Evolutionary conservation across 1,140 invertebrate genomes (phyloP).

Genomic region (Ceratina australensis): DNA sequence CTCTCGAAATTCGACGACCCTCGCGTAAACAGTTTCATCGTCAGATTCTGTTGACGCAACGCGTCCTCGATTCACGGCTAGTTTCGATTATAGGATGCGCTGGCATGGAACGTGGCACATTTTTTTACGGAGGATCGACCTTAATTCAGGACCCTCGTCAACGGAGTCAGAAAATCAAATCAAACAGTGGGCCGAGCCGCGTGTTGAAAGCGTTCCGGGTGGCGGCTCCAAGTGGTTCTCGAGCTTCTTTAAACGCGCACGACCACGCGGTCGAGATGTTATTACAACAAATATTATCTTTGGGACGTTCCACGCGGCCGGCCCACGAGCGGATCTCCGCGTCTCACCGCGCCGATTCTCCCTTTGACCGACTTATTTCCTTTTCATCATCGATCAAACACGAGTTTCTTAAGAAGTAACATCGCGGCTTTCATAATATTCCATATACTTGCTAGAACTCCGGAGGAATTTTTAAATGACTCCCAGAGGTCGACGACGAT

Average conservation of each 20-base stretch:
- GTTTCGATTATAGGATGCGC: too few species aligned
- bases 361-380: constrained; percentile 8
- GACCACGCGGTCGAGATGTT: constrained; percentile 62
- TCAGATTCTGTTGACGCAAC: too few species aligned
- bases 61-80: too few species aligned
- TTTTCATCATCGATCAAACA: background rate
- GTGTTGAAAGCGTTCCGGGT: constrained; percentile 52
- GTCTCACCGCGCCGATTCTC: background rate
- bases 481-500: too few species aligned
- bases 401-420: too few species aligned
- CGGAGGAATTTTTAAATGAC: too few species aligned
- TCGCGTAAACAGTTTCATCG: too few species aligned
- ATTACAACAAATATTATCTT: constrained; percentile 72
- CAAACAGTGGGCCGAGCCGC: constrained; percentile 54
- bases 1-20: constrained; percentile 14
- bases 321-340: constrained; percentile 14
- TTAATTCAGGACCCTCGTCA: constrained; percentile 53
- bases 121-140: background rate
- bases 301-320: constrained; percentile 26
- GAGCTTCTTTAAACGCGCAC: constrained; percentile 48
- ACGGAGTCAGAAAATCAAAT: constrained; percentile 64
- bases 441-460: too few species aligned
- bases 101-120: background rate
- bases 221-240: constrained; percentile 22
- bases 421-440: too few species aligned